phyloP scores from a whole-genome alignment of 2,888 invertebrate species.

The Lucinisca nassula region DNA sequence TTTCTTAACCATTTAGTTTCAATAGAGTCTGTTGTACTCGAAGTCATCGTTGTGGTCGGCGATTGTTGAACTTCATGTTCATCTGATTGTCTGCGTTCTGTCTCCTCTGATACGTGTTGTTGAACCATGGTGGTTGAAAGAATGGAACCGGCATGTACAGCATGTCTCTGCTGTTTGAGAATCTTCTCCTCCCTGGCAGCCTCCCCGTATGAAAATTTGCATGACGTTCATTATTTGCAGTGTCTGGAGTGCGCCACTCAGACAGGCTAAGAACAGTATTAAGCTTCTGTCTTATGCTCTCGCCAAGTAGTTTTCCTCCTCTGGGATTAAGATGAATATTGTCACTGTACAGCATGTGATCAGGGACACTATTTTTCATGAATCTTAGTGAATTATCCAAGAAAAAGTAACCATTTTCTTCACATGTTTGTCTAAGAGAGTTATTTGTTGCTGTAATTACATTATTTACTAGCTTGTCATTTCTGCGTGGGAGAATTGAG shows the following conservation, averaged over 20 bases:
- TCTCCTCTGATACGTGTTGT: background rate
- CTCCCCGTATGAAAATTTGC: background rate
- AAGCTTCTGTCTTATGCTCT: background rate
- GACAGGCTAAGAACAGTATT: background rate
- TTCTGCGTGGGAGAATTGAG: background rate
- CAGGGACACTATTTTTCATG: background rate
- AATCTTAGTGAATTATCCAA: background rate
- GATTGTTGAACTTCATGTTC: background rate
- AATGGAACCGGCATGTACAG: background rate
- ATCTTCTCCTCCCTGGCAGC: background rate
- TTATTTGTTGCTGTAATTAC: background rate
- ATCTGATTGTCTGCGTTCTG: background rate
- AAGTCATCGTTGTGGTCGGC: background rate
- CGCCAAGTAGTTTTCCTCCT: background rate
- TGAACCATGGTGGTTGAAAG: no score
- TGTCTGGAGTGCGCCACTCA: background rate
- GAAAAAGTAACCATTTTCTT: no score
- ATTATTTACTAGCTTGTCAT: background rate
- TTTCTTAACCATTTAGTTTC: background rate
- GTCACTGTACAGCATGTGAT: background rate
- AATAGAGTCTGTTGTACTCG: background rate
- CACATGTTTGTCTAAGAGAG: background rate
- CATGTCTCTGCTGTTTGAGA: background rate
- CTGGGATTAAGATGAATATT: slow-evolving; percentile 2
- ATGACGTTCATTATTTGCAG: background rate